Conservation (phyloP, 2,113 vertebrate genomes). For the Parotia lawesii region DNA sequence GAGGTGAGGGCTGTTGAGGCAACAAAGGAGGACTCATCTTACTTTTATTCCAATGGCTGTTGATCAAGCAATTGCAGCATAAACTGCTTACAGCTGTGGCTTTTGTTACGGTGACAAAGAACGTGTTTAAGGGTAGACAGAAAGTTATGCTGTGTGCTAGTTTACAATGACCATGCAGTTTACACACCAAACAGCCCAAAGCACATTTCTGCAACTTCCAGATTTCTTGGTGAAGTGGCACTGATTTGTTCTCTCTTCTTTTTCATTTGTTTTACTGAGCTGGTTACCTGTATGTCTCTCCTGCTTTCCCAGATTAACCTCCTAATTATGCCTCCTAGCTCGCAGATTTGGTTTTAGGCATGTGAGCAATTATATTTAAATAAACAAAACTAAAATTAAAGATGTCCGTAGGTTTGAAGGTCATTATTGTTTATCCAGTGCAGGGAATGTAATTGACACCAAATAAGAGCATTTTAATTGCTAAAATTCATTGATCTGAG, state of each 20-base stretch:
- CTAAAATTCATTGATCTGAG: background rate
- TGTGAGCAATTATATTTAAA: background rate
- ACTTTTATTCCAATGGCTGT: slow-evolving; percentile 50
- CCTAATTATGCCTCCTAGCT: background rate
- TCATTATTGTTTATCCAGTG: background rate
- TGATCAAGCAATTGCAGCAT: slow-evolving; percentile 67
- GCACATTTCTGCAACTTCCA: slow-evolving; percentile 45
- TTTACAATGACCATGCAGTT: slow-evolving; percentile 43
- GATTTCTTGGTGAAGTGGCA: background rate
- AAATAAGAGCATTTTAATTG: background rate
- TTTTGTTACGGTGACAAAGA: slow-evolving; percentile 63
- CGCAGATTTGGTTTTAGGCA: background rate
- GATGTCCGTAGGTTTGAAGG: fast-evolving
- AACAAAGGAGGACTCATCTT: slow-evolving; percentile 17
- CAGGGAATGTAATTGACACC: background rate
- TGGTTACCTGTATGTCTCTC: background rate
- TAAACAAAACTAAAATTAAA: background rate
- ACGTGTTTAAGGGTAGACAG: slow-evolving; percentile 70
- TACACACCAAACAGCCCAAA: slow-evolving; percentile 53
- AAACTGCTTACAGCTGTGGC: slow-evolving; percentile 66
- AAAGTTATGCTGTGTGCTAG: slow-evolving; percentile 29
- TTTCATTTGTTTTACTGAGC: background rate
- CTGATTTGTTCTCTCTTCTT: background rate
- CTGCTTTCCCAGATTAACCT: background rate
- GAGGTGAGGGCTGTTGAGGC: background rate